Base-by-base conservation (phyloP, 2,113 vertebrate genomes). In the Oryzias curvinotus region DNA sequence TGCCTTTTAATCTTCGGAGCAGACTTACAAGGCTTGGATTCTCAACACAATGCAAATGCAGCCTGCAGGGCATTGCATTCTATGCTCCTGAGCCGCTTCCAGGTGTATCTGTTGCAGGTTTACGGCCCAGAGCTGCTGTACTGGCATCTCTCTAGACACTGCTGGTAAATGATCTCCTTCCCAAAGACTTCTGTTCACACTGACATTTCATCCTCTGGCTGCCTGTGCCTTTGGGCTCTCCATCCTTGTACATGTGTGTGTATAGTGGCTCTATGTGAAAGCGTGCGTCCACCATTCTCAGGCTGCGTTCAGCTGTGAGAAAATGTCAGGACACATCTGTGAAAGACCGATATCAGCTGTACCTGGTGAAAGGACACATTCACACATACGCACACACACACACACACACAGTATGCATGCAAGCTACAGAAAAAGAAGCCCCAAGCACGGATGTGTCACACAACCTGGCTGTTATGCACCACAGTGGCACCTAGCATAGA, bases 281-380 rank as follows among this genome's bases (percentile, higher is more conserved):
- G 68, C 65, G 59, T 26, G 19, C 43, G 43, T 61, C 56, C 63
- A 67, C 69, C 70, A 79, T 73, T 75, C 63, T 57, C 75, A 49
- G 65, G 64, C 57, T 75, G 78, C 73, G 47, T 77, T 62, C 60
- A 45, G 70, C 69, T 68, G 63, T 54, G 76, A 62, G 72, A 71
- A 91, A 91, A 91, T 92, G 91, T 90, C 90, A 91, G 70, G 75
- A 80, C 80, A 79, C 88, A 90, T 91, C 90, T 92, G 90, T 52
- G 67, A 82, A 77, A 73, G 86, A 80, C 85, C 44, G 88, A 89
- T 92, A 90, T 85, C 88, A 78, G 82, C 82, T 30, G 70, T 79
- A 86, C 82, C 81, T 77, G 79, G 69, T 85, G 60, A 74, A 30
- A 50, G 54, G 61, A 49, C 65, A 68, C 62, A 77, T 57, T 56